Evolutionary conservation across 2,888 invertebrate species (phyloP), one percentile per base, ranked within the genome.

Genomic region (Coecobrya sp.): DNA sequence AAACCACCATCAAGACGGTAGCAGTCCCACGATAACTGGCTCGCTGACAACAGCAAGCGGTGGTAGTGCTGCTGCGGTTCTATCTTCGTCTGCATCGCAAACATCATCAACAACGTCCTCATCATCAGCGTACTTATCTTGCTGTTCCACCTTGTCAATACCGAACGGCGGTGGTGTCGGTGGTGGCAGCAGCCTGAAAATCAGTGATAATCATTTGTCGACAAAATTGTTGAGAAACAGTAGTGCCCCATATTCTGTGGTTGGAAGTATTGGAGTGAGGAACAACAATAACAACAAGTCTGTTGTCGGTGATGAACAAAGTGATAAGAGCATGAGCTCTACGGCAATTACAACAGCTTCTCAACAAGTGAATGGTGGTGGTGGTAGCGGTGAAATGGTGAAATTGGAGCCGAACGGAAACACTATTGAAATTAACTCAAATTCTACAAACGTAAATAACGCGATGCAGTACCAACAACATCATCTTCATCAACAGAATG

Each of bases 141-240:
- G 84, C 62, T 93, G 91, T 87, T 91, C 91, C 82, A 87, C 79
- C 73, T 87, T 84, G 82, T 70, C 82, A 55, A 19, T 68, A n/a
- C 36, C 59, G 7, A 81, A 62, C 70, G 52, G 79, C 81, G 81
- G 55, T 65, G 79, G 52, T 70, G 45, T 76, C 45, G 82, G 62
- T 73, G 65, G 49, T 22, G 16, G 65, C 22, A 68, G 19, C 85
- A 85, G 70, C 62, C 79, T 92, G 25, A 94, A 94, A 94, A 94
- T 95, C 84, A 94, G 93, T 91, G 95, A 94, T 92, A 95, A 95
- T 92, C 94, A 95, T 93, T 93, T 95, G 91, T 94, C 94, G 27
- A 92, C 93, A 10, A 94, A 94, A 88, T 65, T 93, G 55, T 62
- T 89, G 52, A 92, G 95, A 59, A 91, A 87, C 88, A 92, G 76